Evolutionary conservation across 1,140 invertebrate genomes (phyloP).

Genomic region (Trissolcus basalis): DNA sequence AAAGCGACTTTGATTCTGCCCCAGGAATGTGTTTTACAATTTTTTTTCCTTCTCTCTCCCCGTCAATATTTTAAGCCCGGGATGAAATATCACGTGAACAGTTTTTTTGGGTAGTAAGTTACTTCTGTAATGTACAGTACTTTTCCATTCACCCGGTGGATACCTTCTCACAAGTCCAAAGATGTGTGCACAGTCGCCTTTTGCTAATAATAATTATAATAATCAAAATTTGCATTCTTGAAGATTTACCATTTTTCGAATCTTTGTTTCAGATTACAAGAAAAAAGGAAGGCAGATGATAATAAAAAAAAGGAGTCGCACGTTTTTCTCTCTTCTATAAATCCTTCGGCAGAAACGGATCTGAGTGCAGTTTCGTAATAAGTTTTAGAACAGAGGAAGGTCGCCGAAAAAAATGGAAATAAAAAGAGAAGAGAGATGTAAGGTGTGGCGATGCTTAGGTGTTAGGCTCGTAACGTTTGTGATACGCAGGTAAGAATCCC

Average conservation of each 20-base stretch:
- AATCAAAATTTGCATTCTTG: not conserved
- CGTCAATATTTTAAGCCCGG: no score
- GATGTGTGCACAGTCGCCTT: no score
- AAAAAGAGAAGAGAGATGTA: conserved; percentile 25
- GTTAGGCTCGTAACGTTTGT: conserved; percentile 65
- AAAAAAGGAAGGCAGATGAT: not conserved
- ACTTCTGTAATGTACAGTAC: no score
- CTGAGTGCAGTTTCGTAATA: conserved; percentile 36
- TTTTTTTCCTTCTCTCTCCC: no score
- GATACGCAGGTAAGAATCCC: conserved; percentile 66
- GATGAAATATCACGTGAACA: no score
- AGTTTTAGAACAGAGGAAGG: conserved; percentile 34
- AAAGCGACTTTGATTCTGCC: not conserved
- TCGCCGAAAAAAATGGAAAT: conserved; percentile 23
- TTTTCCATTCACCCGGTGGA: no score
- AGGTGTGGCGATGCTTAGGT: conserved; percentile 59
- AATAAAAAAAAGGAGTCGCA: conserved; percentile 1
- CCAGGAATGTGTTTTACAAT: no score
- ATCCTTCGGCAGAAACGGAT: conserved; percentile 15
- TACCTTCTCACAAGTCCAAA: no score
- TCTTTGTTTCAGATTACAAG: not conserved
- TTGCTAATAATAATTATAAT: no score
- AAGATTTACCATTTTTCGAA: not conserved
- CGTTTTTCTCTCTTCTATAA: conserved; percentile 11
- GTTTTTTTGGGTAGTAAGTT: no score